Evolutionary conservation across 2,797 vertebrate genomes (phyloP), one percentile per base, ranked within the genome.

Genomic region (Menidia menidia): DNA sequence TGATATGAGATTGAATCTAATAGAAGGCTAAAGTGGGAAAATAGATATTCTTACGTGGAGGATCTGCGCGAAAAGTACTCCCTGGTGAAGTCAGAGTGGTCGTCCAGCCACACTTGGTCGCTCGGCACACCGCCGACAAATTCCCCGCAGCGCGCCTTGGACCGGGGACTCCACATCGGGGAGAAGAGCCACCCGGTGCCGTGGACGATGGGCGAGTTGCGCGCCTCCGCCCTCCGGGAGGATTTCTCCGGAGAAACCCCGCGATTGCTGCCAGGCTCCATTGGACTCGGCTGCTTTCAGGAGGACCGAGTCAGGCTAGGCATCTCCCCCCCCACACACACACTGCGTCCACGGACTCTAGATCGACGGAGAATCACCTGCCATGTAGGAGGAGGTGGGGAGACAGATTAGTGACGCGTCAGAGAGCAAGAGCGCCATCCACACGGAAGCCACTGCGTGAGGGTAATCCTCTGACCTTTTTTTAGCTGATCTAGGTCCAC

Each of bases 51-150:
- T 89, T 85, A 91, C 90, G 41, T 77, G 11, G 87, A 86, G 6
- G 77, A 54, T 77, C 86, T 88, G 51, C 88, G 81, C 78, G 80
- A 73, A 80, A 90, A 89, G 79, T 89, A 90, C 0, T 62, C 75
- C 55, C 86, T 77, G 0, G 89, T 88, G 3, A 86, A 90, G 71
- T 91, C 85, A 0, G 86, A 87, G 70, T 90, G 85, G 25, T 88
- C 85, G 18, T 89, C 89, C 77, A 89, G 54, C 84, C 89, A 89
- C 15, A 83, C 86, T 3, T 66, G 67, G 3, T 82, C 59, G 33
- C 71, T 73, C 1, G 56, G 84, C 42, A 55, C 39, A 0, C 64
- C 66, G 14, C 73, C 70, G 48, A 60, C 78, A 55, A 90, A 88
- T 50, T 55, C 81, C 42, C 18, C 60, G 16, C 25, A 35, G 0